These are phyloP conservation scores for Stictocephala bisonia DNA, from an alignment of 2,888 invertebrate genomes.

Conservation along the genomic window DNA sequence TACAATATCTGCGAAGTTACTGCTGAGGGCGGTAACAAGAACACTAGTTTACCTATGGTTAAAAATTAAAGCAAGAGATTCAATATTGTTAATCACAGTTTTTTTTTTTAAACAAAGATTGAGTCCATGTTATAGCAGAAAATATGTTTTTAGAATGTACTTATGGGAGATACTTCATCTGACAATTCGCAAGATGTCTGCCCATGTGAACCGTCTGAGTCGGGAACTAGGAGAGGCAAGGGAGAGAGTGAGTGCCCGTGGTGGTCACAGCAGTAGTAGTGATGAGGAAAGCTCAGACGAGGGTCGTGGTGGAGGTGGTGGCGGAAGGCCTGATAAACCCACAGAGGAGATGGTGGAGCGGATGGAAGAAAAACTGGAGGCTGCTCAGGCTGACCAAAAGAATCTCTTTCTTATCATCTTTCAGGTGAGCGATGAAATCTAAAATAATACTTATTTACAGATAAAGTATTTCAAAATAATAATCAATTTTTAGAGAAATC, in stretches of 20 bases:
- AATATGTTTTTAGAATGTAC: constrained; percentile 75
- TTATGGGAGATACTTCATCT: constrained; percentile 97
- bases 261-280: constrained; percentile 84
- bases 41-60: too few relatives aligned
- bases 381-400: constrained; percentile 96
- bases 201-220: constrained; percentile 79
- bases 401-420: constrained; percentile 96
- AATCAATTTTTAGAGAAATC: too few relatives aligned
- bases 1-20: too few relatives aligned
- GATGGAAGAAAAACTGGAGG: constrained; percentile 95
- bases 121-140: too few relatives aligned
- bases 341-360: constrained; percentile 90
- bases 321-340: constrained; percentile 71
- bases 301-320: constrained; percentile 70
- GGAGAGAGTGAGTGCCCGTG: constrained; percentile 88
- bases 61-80: too few relatives aligned
- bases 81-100: too few relatives aligned
- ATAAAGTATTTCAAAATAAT: too few relatives aligned
- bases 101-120: too few relatives aligned
- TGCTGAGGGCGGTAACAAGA: too few relatives aligned
- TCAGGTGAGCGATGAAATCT: constrained; percentile 78
- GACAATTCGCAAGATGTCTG: constrained; percentile 97
- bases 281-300: constrained; percentile 75
- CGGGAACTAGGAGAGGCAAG: constrained; percentile 85
- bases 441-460: too few relatives aligned